These are phyloP conservation scores for Illadopsis cleaveri DNA, from an alignment of 2,113 vertebrate species.

Conservation along the genomic window DNA sequence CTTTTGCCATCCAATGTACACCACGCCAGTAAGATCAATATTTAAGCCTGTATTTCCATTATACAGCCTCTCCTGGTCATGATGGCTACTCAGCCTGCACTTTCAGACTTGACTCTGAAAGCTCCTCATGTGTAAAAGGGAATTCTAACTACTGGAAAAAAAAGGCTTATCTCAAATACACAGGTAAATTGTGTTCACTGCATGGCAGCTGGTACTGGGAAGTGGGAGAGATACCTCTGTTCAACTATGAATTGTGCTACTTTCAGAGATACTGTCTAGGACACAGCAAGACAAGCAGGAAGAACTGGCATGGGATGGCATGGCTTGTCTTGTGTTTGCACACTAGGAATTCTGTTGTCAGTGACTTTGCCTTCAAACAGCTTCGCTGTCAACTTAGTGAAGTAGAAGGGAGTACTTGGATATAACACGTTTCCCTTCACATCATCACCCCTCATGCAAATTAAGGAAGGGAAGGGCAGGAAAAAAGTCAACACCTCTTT, in stretches of 20 bases:
- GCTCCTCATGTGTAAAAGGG: background rate
- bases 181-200: background rate
- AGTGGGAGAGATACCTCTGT: background rate
- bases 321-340: background rate
- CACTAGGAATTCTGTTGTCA: background rate
- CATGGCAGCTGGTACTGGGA: background rate
- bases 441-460: background rate
- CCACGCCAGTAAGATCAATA: background rate
- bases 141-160: background rate
- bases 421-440: background rate
- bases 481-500: background rate
- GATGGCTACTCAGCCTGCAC: background rate
- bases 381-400: background rate
- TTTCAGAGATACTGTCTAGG: background rate
- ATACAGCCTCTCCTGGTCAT: background rate
- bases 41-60: background rate
- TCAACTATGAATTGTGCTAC: background rate
- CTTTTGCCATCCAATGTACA: background rate
- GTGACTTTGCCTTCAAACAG: background rate
- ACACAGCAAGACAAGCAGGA: background rate
- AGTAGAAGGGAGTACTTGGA: background rate
- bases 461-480: background rate
- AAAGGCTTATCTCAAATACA: background rate
- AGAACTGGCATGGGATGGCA: background rate
- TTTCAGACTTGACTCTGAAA: background rate